Base-by-base conservation (phyloP, 2,888 invertebrate genomes). In the Caradrina kadenii region DNA sequence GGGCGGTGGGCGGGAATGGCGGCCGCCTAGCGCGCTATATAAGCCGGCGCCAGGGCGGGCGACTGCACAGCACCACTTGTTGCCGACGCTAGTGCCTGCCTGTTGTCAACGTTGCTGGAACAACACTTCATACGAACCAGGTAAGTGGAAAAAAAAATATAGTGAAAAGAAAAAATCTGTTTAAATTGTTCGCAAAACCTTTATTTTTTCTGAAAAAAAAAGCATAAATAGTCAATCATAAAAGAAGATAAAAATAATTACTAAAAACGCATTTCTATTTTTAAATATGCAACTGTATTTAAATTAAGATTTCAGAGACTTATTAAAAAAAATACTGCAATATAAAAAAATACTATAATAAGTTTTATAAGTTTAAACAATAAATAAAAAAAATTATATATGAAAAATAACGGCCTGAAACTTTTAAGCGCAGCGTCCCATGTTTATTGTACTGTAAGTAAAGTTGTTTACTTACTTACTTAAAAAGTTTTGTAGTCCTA, bases 31-130 rank as follows among this genome's bases (percentile, higher is more conserved):
- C 63, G 61, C 68, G 76, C 86, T 96, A 96, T 96, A 96, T 92
- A 96, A 96, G 93, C 86, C 82, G 75, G 73, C 63, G 86, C 82
- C 84, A 81, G 88, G 91, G 90, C 93, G 91, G 90, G 84, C 89
- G 89, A 88, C 90, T 90, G 89, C 93, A 93, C 90, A 94, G 91
- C 95, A 95, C 94, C 94, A 95, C 95, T 95, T 95, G 95, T 96
- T 95, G 95, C 93, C 90, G 78, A 59, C 73, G 76, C 70, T 69
- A 78, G 84, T 84, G 84, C 74, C 81, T 76, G 84, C 84, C 76
- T 94, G 94, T 95, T 94, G 93, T 89, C 90, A 80, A 82, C 76
- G 85, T 85, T 76, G 86, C 86, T 86, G 72, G 79, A 79, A 79
- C 71, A 87, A 91, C 75, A 79, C 90, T 88, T 86, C 81, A 79